These are phyloP conservation scores for Cynaeus angustus DNA, from an alignment of 2,888 invertebrate genomes.

Conservation along the genomic window DNA sequence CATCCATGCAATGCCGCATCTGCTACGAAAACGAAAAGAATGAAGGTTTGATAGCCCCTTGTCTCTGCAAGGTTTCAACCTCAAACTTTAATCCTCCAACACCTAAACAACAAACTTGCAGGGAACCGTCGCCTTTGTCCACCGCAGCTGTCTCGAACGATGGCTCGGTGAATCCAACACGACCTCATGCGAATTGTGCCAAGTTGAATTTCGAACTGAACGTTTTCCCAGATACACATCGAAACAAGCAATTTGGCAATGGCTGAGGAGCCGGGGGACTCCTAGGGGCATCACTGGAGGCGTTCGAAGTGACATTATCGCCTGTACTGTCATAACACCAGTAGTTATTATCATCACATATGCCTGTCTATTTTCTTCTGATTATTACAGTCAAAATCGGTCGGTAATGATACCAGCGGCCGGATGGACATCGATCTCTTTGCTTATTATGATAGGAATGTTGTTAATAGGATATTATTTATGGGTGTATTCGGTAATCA, in stretches of 20 bases:
- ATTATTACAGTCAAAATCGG: conserved; percentile 72
- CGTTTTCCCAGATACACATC: conserved; percentile 78
- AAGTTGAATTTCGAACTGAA: conserved; percentile 78
- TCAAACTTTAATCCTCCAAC: neutral
- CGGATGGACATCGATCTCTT: conserved; percentile 72
- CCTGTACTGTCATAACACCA: conserved; percentile 75
- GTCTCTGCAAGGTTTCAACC: conserved; percentile 72
- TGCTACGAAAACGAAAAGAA: conserved; percentile 72
- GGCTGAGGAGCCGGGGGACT: conserved; percentile 71
- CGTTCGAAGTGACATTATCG: conserved; percentile 73
- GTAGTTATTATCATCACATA: conserved; percentile 74
- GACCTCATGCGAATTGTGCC: conserved; percentile 83
- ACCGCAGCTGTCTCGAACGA: conserved; percentile 82
- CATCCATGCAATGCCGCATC: conserved; percentile 71
- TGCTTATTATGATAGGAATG: conserved; percentile 72
- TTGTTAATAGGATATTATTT: conserved; percentile 73
- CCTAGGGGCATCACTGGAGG: conserved; percentile 65
- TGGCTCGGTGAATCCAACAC: conserved; percentile 85
- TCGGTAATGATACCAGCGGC: conserved; percentile 72
- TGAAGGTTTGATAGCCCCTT: conserved; percentile 72
- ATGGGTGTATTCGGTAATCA: conserved; percentile 73
- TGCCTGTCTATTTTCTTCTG: conserved; percentile 72
- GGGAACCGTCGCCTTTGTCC: conserved; percentile 84
- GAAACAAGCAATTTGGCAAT: conserved; percentile 75
- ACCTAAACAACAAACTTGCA: neutral